Conservation (phyloP, 1,140 invertebrate genomes). For the Formica selysi region DNA sequence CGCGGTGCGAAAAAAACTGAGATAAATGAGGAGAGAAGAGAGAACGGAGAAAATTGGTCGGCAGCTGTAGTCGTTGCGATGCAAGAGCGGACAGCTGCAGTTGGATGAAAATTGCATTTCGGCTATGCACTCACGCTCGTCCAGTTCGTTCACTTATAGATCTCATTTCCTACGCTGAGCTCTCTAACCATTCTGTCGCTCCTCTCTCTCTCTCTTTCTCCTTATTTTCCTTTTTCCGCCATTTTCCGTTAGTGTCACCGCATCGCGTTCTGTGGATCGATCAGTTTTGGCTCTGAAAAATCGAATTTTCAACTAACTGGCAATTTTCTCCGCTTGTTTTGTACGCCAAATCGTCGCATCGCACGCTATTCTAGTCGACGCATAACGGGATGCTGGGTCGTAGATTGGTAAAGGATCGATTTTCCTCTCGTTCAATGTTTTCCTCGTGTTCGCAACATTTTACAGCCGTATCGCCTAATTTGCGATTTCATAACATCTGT, state of each 20-base stretch:
- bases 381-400: background rate
- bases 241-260: constrained; percentile 12
- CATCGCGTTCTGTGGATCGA: background rate
- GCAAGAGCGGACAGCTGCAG: constrained; percentile 39
- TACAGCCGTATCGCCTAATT: background rate
- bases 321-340: constrained; percentile 77
- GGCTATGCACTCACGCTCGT: constrained; percentile 49
- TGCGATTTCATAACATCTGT: constrained; percentile 26
- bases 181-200: constrained; percentile 43
- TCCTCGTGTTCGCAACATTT: background rate
- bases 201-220: background rate
- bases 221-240: background rate
- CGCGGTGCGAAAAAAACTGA: constrained; percentile 24
- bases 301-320: constrained; percentile 75
- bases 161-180: constrained; percentile 75
- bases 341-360: constrained; percentile 53
- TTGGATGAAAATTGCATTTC: constrained; percentile 78
- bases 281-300: constrained; percentile 78
- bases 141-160: constrained; percentile 70
- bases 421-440: background rate
- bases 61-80: constrained; percentile 40
- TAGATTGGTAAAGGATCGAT: background rate
- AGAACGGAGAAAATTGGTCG: constrained; percentile 36
- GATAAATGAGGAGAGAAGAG: background rate
- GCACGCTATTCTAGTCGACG: constrained; percentile 14